Conservation (phyloP, 2,113 vertebrate genomes). For the Grammomys surdaster region DNA sequence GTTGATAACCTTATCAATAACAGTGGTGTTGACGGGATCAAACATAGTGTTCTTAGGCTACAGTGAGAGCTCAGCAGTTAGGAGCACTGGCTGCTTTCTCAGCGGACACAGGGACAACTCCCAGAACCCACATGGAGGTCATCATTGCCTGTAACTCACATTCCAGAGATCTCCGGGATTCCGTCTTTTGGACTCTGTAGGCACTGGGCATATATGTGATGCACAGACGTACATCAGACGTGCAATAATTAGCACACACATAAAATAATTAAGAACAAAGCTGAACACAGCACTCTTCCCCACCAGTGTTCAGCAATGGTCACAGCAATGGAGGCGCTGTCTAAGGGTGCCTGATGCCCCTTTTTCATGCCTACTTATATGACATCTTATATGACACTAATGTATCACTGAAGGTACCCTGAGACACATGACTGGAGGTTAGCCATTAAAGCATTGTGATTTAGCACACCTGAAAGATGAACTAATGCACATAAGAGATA, state of each 20-base stretch:
- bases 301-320: neutral
- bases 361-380: neutral
- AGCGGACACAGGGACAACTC: neutral
- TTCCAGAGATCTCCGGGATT: neutral
- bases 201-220: neutral
- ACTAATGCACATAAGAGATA: neutral
- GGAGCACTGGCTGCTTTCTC: neutral
- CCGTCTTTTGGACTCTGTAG: neutral
- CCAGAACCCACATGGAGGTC: neutral
- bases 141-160: neutral
- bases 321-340: fast-evolving
- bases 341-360: neutral
- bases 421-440: neutral
- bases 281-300: neutral
- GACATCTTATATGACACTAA: neutral
- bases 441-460: neutral
- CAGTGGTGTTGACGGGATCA: neutral
- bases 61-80: neutral
- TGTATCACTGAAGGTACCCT: neutral
- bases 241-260: neutral
- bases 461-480: neutral
- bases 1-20: neutral
- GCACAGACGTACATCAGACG: neutral
- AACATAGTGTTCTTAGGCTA: neutral
- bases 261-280: neutral